Base-by-base conservation (phyloP, 2,888 invertebrate genomes). In the Mythimna albipuncta region DNA sequence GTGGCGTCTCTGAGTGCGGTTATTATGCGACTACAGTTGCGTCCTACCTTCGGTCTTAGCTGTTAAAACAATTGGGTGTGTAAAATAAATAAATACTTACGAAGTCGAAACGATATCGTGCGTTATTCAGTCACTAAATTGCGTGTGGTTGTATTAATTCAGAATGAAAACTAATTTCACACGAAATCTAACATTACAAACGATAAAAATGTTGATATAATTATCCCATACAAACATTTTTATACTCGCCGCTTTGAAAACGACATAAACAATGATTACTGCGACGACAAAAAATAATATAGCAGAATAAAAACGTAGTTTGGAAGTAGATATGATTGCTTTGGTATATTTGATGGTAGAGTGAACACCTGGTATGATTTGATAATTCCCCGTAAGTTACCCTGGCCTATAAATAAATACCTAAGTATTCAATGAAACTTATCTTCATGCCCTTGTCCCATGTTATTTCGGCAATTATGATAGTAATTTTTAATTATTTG, bases 331-430 rank as follows among this genome's bases (percentile, higher is more conserved):
- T 35, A 26, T 26, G 26, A 26, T 26, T 26, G 26, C 26, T 26
- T 26, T 26, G 26, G 11, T 21, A 26, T 41, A 63, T n/a, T 63
- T 63, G 63, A 57, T 65, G 44, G n/a, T 55, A 11, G n/a, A 47
- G 6, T 63, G 72, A 71, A 64, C 65, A 77, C 57, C 76, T 72
- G 72, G 32, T 32, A 32, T 61, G n/a, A 62, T 55, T 47, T n/a
- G n/a, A 52, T 52, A 19, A n/a, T 52, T 32, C 50, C 35, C 70
- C 69, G 26, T 26, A 71, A 52, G 16, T 44, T 26, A 26, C 1
- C 4, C 9, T 6, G 35, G 11, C n/a, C 47, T 64, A 57, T 47
- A 21, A 38, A 50, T n/a, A n/a, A n/a, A n/a, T n/a, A n/a, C n/a
- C n/a, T n/a, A n/a, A n/a, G n/a, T n/a, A n/a, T n/a, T n/a, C n/a